phyloP scores from a whole-genome alignment of 1,140 invertebrate genomes.

The Magallana angulata region DNA sequence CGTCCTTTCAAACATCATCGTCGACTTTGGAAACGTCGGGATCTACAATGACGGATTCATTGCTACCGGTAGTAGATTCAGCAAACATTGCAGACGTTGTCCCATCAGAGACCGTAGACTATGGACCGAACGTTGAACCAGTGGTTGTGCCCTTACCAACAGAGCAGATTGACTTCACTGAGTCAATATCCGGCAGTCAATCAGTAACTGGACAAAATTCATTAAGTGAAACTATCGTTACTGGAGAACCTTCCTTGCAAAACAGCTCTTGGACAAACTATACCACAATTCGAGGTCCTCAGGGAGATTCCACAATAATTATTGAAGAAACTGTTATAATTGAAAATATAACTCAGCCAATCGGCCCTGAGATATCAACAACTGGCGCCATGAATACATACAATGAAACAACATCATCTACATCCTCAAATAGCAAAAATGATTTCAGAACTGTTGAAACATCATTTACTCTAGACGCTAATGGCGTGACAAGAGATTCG shows the following conservation, averaged over 20 bases:
- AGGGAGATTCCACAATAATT: neutral
- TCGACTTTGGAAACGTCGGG: neutral
- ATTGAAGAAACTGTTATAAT: slow-evolving; percentile 18
- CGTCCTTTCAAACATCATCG: neutral
- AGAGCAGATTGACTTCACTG: neutral
- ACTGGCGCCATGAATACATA: neutral
- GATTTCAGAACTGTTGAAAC: slow-evolving; percentile 14
- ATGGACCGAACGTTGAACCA: neutral
- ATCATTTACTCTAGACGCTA: neutral
- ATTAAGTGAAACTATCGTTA: too few species aligned
- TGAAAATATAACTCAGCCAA: neutral
- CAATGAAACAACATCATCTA: neutral
- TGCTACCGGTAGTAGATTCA: neutral
- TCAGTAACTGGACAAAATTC: neutral
- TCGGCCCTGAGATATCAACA: neutral
- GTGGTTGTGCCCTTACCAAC: neutral
- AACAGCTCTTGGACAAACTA: slow-evolving; percentile 12
- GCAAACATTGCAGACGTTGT: neutral
- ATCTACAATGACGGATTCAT: neutral
- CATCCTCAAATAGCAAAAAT: neutral
- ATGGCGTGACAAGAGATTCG: neutral
- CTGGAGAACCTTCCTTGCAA: neutral
- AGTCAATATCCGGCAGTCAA: neutral
- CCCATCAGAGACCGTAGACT: neutral
- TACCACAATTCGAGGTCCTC: neutral